These are phyloP conservation scores for Aphelenchoides fujianensis DNA, from an alignment of 1,140 invertebrate genomes.

Conservation along the genomic window DNA sequence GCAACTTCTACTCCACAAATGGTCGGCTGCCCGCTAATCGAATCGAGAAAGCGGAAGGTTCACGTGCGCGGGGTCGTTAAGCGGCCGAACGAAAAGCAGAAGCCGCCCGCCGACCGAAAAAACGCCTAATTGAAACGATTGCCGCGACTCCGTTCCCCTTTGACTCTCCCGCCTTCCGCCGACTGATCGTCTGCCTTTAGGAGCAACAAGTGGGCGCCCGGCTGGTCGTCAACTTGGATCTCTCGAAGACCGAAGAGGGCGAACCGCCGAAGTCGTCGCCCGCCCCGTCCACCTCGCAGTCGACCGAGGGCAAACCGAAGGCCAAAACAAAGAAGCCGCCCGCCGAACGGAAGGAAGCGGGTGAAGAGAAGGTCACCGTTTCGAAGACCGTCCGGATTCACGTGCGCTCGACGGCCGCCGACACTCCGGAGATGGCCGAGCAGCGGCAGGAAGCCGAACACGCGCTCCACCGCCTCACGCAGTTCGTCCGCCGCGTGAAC, in stretches of 20 bases:
- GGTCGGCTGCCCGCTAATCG: too few relatives aligned
- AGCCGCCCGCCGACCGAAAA: too few relatives aligned
- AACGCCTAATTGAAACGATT: too few relatives aligned
- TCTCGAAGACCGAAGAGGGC: not conserved
- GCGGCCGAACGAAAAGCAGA: too few relatives aligned
- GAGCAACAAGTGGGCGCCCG: not conserved
- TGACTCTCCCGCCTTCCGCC: too few relatives aligned
- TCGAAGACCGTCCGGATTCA: slow-evolving; percentile 3
- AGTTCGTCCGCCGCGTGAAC: not conserved
- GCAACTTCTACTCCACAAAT: too few relatives aligned
- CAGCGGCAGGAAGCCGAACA: slow-evolving; percentile 2
- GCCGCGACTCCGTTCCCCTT: too few relatives aligned
- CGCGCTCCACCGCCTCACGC: not conserved
- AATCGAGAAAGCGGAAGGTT: too few relatives aligned
- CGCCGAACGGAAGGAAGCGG: not conserved
- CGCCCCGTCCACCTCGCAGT: not conserved
- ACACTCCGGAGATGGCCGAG: not conserved
- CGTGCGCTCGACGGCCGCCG: not conserved
- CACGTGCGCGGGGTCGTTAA: too few relatives aligned
- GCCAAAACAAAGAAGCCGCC: not conserved
- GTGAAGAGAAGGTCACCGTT: not conserved
- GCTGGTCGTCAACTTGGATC: not conserved
- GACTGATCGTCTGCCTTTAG: too few relatives aligned
- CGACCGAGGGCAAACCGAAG: not conserved
- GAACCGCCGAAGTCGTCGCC: not conserved